These are phyloP conservation scores for Daphoenositta chrysoptera DNA, from an alignment of 2,113 vertebrate genomes.

Conservation along the genomic window DNA sequence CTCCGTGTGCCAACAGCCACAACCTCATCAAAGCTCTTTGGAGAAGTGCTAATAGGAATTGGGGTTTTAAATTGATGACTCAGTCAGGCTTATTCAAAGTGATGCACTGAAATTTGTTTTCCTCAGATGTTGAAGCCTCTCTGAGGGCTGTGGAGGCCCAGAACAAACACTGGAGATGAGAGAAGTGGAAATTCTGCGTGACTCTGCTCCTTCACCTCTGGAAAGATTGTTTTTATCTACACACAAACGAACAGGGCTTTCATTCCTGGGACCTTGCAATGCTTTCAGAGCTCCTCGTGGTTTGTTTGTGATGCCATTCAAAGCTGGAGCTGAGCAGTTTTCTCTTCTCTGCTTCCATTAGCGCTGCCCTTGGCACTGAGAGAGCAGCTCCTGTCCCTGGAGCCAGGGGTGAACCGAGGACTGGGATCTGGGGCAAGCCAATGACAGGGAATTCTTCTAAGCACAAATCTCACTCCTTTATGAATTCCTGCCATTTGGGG, in stretches of 20 bases:
- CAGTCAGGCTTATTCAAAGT: conserved; percentile 49
- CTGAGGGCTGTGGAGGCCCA: neutral
- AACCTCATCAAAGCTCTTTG: conserved; percentile 54
- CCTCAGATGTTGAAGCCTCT: conserved; percentile 21
- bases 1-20: conserved; percentile 27
- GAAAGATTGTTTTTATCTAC: conserved; percentile 17
- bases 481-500: neutral
- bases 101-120: conserved; percentile 34
- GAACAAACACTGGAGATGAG: conserved; percentile 29
- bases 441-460: neutral
- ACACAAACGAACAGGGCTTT: conserved; percentile 30
- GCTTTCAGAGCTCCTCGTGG: neutral
- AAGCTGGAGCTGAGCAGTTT: neutral
- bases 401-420: neutral
- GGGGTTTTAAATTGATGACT: conserved; percentile 60
- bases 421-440: neutral
- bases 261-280: conserved; percentile 14
- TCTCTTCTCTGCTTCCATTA: neutral
- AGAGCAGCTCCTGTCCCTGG: neutral
- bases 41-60: conserved; percentile 63
- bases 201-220: conserved; percentile 15
- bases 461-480: neutral
- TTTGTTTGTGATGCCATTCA: conserved; percentile 30
- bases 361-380: neutral
- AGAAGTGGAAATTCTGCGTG: neutral